Percentiles rank a stretch among this genome's conserved stretches.
Conservation (phyloP, 2,888 invertebrate species). For the Cheilosia urbana region DNA sequence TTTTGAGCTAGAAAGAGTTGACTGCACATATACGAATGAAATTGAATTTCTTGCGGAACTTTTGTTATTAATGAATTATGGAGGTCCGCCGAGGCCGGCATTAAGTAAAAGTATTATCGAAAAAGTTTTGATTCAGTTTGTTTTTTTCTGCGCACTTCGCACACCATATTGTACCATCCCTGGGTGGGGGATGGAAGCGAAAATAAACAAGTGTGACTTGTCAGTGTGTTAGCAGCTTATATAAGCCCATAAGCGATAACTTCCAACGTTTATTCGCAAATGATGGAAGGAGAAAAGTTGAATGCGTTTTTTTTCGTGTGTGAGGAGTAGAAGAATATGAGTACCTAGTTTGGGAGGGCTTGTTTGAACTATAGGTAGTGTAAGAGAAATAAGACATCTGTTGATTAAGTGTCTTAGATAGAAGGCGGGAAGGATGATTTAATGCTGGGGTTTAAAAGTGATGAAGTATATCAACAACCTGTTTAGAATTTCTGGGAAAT, state of each 20-base stretch:
- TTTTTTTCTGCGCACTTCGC: neutral
- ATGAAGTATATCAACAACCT: too few relatives aligned
- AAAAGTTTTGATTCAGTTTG: conserved; percentile 31
- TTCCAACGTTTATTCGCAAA: conserved; percentile 7
- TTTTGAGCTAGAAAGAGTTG: neutral
- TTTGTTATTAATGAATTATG: conserved; percentile 43
- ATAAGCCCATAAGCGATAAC: conserved; percentile 27
- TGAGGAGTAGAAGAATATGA: too few relatives aligned
- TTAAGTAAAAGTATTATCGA: conserved; percentile 29
- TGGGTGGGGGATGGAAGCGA: neutral
- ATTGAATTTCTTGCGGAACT: conserved; percentile 43
- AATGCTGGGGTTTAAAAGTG: too few relatives aligned
- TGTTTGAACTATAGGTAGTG: too few relatives aligned
- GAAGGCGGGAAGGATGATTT: too few relatives aligned
- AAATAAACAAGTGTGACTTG: conserved; percentile 33
- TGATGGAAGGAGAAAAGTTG: neutral
- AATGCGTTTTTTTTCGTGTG: too few relatives aligned
- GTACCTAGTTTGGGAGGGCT: too few relatives aligned
- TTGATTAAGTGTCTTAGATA: too few relatives aligned
- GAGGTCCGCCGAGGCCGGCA: neutral
- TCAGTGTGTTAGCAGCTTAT: conserved; percentile 14
- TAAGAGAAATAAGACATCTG: too few relatives aligned
- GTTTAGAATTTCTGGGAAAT: too few relatives aligned
- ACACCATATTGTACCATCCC: conserved; percentile 19
- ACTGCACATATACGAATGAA: conserved; percentile 6